Percentiles rank a stretch among this genome's conserved stretches.
phyloP scores from a whole-genome alignment of 2,888 invertebrate genomes.

The Dryomyza anilis region DNA sequence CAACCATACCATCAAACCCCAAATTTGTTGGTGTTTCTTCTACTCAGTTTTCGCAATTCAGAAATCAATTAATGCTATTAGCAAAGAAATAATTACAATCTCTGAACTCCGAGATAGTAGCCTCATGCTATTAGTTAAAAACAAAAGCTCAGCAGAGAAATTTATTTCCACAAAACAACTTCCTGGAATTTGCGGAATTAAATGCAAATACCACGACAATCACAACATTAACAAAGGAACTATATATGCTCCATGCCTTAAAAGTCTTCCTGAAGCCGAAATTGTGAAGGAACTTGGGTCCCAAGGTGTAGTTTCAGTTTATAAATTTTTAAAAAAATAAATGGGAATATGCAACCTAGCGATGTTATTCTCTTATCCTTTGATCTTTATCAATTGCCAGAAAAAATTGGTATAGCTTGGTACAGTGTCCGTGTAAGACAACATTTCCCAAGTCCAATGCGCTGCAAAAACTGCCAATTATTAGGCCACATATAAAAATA shows the following conservation, averaged over 20 bases:
- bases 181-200: constrained; percentile 18
- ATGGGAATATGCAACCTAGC: background rate
- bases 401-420: constrained; percentile 26
- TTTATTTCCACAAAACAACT: constrained; percentile 15
- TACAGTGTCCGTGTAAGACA: constrained; percentile 24
- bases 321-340: background rate
- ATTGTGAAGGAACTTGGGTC: constrained; percentile 26
- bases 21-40: no score
- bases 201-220: constrained; percentile 18
- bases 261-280: constrained; percentile 24
- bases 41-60: no score
- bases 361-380: constrained; percentile 14
- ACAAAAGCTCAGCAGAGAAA: constrained; percentile 15
- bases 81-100: no score
- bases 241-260: constrained; percentile 28
- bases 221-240: constrained; percentile 23
- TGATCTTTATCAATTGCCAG: no score
- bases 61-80: no score
- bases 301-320: constrained; percentile 27
- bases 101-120: constrained; percentile 19
- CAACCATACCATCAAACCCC: no score
- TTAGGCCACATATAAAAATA: constrained; percentile 26
- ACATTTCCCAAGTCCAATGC: constrained; percentile 31
- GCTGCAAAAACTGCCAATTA: no score
- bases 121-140: constrained; percentile 11